phyloP scores from a whole-genome alignment of 2,888 invertebrate genomes.

The Heterodera filipjevi region DNA sequence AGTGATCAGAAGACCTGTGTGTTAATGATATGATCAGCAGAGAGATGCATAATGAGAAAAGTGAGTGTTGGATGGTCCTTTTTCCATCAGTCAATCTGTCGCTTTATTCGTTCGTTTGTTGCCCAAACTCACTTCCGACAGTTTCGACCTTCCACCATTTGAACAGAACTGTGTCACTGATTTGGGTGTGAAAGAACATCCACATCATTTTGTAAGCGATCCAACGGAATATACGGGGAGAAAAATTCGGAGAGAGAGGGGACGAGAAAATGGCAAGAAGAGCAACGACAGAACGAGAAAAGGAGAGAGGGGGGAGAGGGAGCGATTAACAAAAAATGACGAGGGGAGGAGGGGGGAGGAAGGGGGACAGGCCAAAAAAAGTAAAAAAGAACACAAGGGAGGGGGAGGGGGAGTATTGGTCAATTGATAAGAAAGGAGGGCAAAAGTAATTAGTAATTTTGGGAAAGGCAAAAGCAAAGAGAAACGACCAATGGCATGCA shows the following conservation, averaged over 20 bases:
- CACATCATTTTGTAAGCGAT: constrained; percentile 48
- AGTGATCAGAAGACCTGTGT: constrained; percentile 53
- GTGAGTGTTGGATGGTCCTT: too few species aligned
- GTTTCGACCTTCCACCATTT: constrained; percentile 55
- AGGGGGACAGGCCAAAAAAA: too few species aligned
- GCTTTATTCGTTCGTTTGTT: neutral
- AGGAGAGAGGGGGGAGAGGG: neutral
- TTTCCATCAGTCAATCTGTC: too few species aligned
- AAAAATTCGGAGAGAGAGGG: too few species aligned
- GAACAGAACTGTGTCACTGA: constrained; percentile 60
- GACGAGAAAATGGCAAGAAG: neutral
- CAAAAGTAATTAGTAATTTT: neutral
- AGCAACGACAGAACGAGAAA: too few species aligned
- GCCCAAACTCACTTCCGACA: constrained; percentile 47
- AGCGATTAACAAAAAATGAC: neutral
- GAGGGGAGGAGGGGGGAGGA: neutral
- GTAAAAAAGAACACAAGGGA: neutral
- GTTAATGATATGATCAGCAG: too few species aligned
- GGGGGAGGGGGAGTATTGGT: neutral
- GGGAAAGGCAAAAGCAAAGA: neutral
- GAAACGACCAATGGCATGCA: neutral
- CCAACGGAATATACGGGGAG: neutral
- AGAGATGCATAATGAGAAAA: too few species aligned
- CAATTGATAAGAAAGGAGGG: neutral
- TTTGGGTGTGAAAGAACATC: constrained; percentile 62